Conservation (phyloP, 2,888 invertebrate species). For the Syrista parreyssii region DNA sequence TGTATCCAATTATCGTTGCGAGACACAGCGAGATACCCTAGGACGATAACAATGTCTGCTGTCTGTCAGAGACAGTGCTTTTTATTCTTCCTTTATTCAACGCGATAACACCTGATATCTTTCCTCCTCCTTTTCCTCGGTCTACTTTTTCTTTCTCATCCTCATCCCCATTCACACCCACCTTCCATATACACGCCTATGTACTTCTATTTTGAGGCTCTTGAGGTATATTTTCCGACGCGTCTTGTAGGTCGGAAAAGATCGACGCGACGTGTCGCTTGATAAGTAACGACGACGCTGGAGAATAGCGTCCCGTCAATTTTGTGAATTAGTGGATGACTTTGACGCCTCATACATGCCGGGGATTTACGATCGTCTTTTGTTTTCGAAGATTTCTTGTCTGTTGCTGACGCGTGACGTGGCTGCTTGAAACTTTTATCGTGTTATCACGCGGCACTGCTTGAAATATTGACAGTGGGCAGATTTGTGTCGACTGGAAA, state of each 20-base stretch:
- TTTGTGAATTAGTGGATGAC: not conserved
- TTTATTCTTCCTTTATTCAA: constrained; percentile 2
- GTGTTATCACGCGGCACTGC: not conserved
- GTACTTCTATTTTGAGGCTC: not conserved
- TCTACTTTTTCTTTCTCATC: not conserved
- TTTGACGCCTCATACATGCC: not conserved
- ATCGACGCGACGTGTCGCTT: not conserved
- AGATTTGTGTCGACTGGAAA: not conserved
- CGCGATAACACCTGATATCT: not conserved
- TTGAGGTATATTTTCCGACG: not conserved
- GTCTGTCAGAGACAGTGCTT: constrained; percentile 1
- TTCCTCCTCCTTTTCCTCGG: not conserved
- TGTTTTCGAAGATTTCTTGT: not conserved
- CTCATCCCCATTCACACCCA: not conserved
- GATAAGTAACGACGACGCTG: not conserved
- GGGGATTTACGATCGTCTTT: not conserved
- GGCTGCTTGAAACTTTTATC: not conserved
- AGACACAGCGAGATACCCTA: constrained; percentile 5
- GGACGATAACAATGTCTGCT: constrained; percentile 10
- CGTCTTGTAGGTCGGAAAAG: not conserved
- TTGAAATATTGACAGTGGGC: not conserved
- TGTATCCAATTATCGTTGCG: constrained; percentile 8
- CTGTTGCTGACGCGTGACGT: not conserved
- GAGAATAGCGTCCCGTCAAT: not conserved
- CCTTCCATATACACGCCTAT: not conserved